Percentiles rank a stretch among this genome's conserved stretches.
These are phyloP conservation scores for Zaprionus kolodkinae DNA, from an alignment of 1,140 invertebrate species.

Conservation along the genomic window DNA sequence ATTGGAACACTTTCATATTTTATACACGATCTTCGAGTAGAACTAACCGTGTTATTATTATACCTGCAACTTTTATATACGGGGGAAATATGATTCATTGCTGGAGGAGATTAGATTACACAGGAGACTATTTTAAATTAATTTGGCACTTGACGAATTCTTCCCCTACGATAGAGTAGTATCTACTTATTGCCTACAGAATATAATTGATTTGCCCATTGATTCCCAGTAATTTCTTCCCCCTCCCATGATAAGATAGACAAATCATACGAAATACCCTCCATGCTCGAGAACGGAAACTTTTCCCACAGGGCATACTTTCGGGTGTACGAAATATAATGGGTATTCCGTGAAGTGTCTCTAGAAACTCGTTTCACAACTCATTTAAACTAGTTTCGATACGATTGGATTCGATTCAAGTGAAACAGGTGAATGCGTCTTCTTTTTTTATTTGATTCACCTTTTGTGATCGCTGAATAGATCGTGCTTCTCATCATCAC, in stretches of 20 bases:
- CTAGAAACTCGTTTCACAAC: slow-evolving; percentile 6
- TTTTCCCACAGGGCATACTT: slow-evolving; percentile 25
- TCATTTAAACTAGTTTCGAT: slow-evolving; percentile 29
- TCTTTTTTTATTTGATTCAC: slow-evolving; percentile 10
- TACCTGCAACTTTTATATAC: slow-evolving; percentile 17
- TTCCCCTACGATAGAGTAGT: slow-evolving; percentile 18
- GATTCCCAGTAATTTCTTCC: neutral
- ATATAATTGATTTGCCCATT: slow-evolving; percentile 12
- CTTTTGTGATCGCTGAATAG: slow-evolving; percentile 20
- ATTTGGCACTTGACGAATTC: slow-evolving; percentile 18
- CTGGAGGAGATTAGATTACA: slow-evolving; percentile 29
- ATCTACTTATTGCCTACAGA: slow-evolving; percentile 5
- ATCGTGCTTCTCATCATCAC: slow-evolving; percentile 47
- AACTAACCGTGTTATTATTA: slow-evolving; percentile 10
- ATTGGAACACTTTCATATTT: slow-evolving; percentile 14
- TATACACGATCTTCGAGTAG: neutral
- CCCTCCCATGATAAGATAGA: slow-evolving; percentile 18
- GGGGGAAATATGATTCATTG: slow-evolving; percentile 12
- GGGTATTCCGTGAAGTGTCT: neutral
- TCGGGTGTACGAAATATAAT: slow-evolving; percentile 15
- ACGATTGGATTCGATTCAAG: neutral
- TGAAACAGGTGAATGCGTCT: slow-evolving; percentile 21
- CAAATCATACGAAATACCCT: neutral
- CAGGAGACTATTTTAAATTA: slow-evolving; percentile 11
- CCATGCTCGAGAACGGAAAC: neutral